Percentiles rank a stretch among this genome's conserved stretches.
Conservation (phyloP, 2,113 vertebrate genomes). For the Caracal caracal region DNA sequence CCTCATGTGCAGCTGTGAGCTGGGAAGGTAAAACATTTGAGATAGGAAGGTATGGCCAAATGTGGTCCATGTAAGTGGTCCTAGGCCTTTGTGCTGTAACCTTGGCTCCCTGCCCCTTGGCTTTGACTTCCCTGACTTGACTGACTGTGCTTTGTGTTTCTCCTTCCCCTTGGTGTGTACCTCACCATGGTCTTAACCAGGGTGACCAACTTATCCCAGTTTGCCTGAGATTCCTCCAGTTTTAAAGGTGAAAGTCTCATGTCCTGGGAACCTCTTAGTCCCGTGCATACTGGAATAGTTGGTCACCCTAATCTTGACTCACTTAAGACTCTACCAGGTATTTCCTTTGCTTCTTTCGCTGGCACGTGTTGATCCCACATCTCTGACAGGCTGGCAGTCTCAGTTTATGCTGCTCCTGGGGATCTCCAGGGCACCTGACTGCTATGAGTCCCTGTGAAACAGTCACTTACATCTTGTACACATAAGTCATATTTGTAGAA, state of each 20-base stretch:
- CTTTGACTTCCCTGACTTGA: not conserved
- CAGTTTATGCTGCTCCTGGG: not conserved
- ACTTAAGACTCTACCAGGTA: not conserved
- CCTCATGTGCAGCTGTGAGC: not conserved
- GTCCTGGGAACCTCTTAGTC: not conserved
- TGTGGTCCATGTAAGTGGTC: not conserved
- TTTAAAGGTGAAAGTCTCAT: not conserved
- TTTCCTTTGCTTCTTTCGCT: not conserved
- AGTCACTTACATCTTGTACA: not conserved
- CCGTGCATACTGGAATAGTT: not conserved
- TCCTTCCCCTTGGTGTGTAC: not conserved
- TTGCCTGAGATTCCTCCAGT: not conserved
- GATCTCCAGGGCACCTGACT: not conserved
- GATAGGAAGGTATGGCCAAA: not conserved
- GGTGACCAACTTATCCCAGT: not conserved
- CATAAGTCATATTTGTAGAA: conserved; percentile 41
- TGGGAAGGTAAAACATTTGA: not conserved
- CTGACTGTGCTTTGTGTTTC: not conserved
- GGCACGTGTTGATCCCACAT: not conserved
- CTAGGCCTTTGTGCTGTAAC: not conserved
- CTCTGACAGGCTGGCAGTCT: not conserved
- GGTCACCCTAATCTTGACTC: not conserved
- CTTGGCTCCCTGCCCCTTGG: not conserved
- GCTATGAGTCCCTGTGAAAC: not conserved
- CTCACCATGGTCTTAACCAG: not conserved